Evolutionary conservation across 2,888 invertebrate genomes (phyloP).

Genomic region (Drosophila aldrichi): DNA sequence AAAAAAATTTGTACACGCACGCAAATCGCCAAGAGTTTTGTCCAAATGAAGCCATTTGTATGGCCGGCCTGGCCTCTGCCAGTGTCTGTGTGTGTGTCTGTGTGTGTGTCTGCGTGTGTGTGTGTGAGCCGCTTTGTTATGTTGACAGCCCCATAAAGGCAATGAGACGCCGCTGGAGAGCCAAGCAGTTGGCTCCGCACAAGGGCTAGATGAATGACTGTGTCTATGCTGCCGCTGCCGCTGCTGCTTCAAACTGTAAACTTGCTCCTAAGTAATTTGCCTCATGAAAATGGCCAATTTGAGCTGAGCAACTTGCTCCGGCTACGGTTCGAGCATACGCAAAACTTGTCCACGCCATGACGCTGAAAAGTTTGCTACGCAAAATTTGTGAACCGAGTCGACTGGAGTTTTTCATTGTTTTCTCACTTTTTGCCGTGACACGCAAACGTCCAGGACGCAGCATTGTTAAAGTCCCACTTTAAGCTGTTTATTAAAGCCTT

Average conservation of each 20-base stretch:
- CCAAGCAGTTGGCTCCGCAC: conserved; percentile 6
- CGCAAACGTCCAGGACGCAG: not conserved
- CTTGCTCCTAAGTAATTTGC: conserved; percentile 67
- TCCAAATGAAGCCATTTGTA: conserved; percentile 76
- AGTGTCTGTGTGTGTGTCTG: not conserved
- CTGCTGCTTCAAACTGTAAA: conserved; percentile 33
- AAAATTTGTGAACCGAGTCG: conserved; percentile 13
- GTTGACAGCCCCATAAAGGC: conserved; percentile 61
- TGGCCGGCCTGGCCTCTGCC: conserved; percentile 38
- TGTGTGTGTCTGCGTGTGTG: no score
- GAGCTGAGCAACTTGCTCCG: conserved; percentile 28
- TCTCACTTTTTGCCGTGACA: conserved; percentile 10
- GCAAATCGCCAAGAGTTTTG: conserved; percentile 61
- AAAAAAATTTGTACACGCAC: conserved; percentile 68
- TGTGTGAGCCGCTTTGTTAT: conserved; percentile 46
- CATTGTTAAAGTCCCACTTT: not conserved
- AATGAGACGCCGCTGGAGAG: conserved; percentile 46
- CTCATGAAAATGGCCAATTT: conserved; percentile 72
- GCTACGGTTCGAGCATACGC: not conserved
- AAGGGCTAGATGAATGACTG: not conserved
- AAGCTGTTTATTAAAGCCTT: not conserved
- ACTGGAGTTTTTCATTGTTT: conserved; percentile 34
- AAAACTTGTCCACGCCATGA: conserved; percentile 8
- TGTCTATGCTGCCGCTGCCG: conserved; percentile 21
- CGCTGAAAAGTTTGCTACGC: conserved; percentile 32